Base-by-base conservation (phyloP, 2,113 vertebrate genomes). In the Chloroceryle aenea region DNA sequence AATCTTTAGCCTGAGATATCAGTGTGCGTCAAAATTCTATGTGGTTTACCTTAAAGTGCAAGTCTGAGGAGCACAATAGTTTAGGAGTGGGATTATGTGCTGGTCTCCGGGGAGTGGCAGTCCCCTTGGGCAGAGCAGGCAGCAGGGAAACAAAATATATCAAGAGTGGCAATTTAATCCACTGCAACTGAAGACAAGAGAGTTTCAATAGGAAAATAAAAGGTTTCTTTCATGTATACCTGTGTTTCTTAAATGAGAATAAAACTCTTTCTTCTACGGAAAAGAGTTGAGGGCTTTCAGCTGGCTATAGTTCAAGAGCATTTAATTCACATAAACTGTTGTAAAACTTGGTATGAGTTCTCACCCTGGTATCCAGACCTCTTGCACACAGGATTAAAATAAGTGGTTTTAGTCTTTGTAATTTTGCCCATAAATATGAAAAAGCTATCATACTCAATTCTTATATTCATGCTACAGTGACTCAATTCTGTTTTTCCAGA, bases 181-280 rank as follows among this genome's bases (percentile, higher is more conserved):
- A 0, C 48, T 72, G 50, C 58, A 52, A 4, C 26, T 63, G 3
- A 53, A 76, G 29, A 23, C 15, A 21, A 48, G 15, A 27, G 42
- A 69, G 30, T 73, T 80, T 47, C 76, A 30, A 10, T 1, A 22
- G 63, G 58, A 88, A 76, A 73, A 82, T 30, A 25, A 21, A 53
- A 56, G 10, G 14, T 45, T 79, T 75, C 30, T 80, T 80, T 52
- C 34, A 9, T 15, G 16, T 19, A 50, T 38, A n/a, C 42, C 81
- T 78, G 4, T 29, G 29, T 71, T 25, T 88, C 53, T 75, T 90
- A 64, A 53, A 34, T 75, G 52, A 74, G 42, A 68, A 53, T 53
- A 61, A 87, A 27, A 0, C 0, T 4, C 10, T 74, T 77, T 89
- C 16, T 81, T 71, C 61, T 52, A 0, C 4, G n/a, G 59, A 22